These are phyloP conservation scores for Noctua pronuba DNA, from an alignment of 2,888 invertebrate species.

Conservation along the genomic window DNA sequence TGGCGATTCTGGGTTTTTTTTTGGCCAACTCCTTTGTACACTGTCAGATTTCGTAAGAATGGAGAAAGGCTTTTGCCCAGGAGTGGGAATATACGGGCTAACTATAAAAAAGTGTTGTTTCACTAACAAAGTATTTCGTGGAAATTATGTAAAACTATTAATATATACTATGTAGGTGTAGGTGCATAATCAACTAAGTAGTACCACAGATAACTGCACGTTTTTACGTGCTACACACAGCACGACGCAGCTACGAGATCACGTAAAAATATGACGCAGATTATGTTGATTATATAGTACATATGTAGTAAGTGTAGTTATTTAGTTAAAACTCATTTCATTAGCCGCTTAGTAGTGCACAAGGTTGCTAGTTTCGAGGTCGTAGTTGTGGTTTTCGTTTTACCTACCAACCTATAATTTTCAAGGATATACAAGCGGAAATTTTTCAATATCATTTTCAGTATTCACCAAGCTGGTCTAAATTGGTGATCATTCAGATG, in stretches of 20 bases:
- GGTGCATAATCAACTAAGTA: constrained; percentile 25
- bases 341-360: background rate
- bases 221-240: constrained; percentile 33
- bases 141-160: constrained; percentile 1
- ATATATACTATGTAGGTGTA: background rate
- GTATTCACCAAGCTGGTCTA: no score
- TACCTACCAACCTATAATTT: background rate
- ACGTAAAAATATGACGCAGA: constrained; percentile 41
- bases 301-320: constrained; percentile 29
- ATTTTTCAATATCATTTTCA: background rate
- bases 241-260: constrained; percentile 29
- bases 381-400: background rate
- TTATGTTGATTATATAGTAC: constrained; percentile 30
- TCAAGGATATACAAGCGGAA: background rate
- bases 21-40: no score
- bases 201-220: constrained; percentile 24
- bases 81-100: background rate
- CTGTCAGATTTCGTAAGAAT: background rate
- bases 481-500: no score
- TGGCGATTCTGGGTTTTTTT: no score
- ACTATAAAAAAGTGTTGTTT: background rate
- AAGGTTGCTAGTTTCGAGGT: constrained; percentile 26
- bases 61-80: background rate
- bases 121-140: background rate
- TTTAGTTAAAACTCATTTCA: constrained; percentile 36